These are phyloP conservation scores for Baronia brevicornis DNA, from an alignment of 2,888 invertebrate genomes.

Conservation along the genomic window DNA sequence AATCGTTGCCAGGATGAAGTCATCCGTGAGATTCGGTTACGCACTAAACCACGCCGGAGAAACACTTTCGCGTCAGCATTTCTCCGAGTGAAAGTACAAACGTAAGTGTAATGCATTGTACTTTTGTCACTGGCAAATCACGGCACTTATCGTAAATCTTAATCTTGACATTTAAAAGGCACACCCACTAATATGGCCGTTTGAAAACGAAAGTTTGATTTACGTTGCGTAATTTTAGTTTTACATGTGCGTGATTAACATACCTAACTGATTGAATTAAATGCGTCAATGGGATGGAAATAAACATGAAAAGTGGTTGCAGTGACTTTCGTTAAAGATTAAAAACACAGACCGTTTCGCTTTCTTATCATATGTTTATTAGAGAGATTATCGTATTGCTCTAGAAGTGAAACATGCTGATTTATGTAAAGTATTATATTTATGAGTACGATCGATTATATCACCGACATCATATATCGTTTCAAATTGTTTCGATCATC, in stretches of 20 bases:
- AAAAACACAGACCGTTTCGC: too few species aligned
- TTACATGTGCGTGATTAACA: slow-evolving; percentile 11
- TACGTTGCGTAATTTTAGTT: slow-evolving; percentile 33
- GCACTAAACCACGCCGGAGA: slow-evolving; percentile 20
- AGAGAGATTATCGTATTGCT: too few species aligned
- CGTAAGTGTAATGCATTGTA: slow-evolving; percentile 50
- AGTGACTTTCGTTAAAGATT: too few species aligned
- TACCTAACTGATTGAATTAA: slow-evolving; percentile 1
- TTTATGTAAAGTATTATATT: slow-evolving; percentile 24
- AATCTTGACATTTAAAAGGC: slow-evolving; percentile 49
- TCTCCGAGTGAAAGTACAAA: slow-evolving; percentile 61
- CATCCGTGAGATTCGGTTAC: slow-evolving; percentile 27
- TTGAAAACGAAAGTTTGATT: slow-evolving; percentile 50
- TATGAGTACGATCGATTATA: slow-evolving; percentile 34
- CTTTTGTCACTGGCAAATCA: slow-evolving; percentile 63
- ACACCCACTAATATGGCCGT: slow-evolving; percentile 46
- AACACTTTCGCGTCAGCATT: slow-evolving; percentile 56
- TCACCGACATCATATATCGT: slow-evolving; percentile 40
- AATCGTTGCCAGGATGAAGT: slow-evolving; percentile 40
- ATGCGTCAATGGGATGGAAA: neutral
- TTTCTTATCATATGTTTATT: too few species aligned
- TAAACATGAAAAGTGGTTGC: slow-evolving; percentile 3
- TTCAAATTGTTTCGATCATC: too few species aligned
- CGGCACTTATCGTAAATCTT: slow-evolving; percentile 56
- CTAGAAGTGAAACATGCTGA: neutral